Evolutionary conservation across 2,797 vertebrate species (phyloP).

Genomic region (Malacoraja senta): DNA sequence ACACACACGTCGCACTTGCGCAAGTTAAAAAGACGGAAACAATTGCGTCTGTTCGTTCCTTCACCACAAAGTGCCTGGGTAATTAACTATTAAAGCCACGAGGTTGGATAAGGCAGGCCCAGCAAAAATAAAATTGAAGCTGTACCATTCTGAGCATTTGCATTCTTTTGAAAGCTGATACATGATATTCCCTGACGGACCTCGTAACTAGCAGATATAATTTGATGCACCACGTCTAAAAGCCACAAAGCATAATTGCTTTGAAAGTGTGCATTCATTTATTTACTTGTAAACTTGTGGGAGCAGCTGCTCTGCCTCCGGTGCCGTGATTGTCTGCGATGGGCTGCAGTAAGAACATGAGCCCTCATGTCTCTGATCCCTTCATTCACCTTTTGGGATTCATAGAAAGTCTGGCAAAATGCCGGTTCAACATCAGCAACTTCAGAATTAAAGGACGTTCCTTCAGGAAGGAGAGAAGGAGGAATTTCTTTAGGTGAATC

Average conservation of each 20-base stretch:
- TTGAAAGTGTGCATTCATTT: slow-evolving; percentile 37
- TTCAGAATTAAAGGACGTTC: background rate
- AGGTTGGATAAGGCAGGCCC: background rate
- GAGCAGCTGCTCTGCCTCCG: background rate
- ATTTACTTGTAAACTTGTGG: slow-evolving; percentile 29
- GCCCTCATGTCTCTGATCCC: background rate
- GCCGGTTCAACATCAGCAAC: background rate
- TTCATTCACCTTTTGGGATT: background rate
- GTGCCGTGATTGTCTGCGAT: slow-evolving; percentile 3
- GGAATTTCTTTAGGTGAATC: too few species aligned
- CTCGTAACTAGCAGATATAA: slow-evolving; percentile 37
- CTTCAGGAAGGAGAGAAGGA: too few species aligned
- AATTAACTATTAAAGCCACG: background rate
- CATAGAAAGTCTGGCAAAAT: background rate
- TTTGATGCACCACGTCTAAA: slow-evolving; percentile 38
- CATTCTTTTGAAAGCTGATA: slow-evolving; percentile 36
- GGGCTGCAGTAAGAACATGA: background rate
- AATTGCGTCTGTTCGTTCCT: background rate
- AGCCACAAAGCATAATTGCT: slow-evolving; percentile 37
- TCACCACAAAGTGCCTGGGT: background rate
- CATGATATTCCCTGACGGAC: slow-evolving; percentile 24
- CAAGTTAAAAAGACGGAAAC: background rate
- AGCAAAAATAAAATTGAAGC: background rate
- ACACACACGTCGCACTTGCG: background rate
- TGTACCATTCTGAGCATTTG: slow-evolving; percentile 16